A percentile compares a stretch with the other conserved stretches of the same genome.
These are phyloP conservation scores for Fistularia commersonii DNA, from an alignment of 2,797 vertebrate species.

Conservation along the genomic window DNA sequence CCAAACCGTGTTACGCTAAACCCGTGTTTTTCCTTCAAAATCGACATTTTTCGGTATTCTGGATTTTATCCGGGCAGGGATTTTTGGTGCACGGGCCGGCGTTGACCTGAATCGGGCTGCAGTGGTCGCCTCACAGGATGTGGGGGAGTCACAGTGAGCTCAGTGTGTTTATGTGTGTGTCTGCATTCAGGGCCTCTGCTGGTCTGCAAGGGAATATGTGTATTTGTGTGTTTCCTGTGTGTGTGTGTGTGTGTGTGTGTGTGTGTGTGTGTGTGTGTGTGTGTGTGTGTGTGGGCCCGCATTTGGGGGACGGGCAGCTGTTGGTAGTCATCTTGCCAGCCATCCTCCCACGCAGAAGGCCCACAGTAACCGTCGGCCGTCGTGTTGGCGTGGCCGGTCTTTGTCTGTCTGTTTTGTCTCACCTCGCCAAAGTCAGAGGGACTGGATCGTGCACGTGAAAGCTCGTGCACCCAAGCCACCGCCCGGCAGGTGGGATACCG, in stretches of 20 bases:
- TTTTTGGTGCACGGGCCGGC: not conserved
- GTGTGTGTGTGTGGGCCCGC: conserved; percentile 22
- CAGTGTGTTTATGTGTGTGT: conserved; percentile 31
- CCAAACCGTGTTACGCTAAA: too few species aligned
- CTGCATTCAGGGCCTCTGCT: conserved; percentile 38
- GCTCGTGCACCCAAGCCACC: not conserved
- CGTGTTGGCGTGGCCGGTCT: conserved; percentile 55
- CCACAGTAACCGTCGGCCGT: conserved; percentile 61
- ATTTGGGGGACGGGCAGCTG: conserved; percentile 71
- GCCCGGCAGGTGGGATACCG: too few species aligned
- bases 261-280: conserved; percentile 20
- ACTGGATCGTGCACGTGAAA: not conserved
- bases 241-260: conserved; percentile 19
- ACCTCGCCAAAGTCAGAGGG: not conserved
- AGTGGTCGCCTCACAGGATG: conserved; percentile 61
- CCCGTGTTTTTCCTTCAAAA: too few species aligned
- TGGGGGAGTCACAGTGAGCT: conserved; percentile 37
- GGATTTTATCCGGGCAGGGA: not conserved
- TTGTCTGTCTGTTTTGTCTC: conserved; percentile 48
- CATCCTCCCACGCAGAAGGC: conserved; percentile 68
- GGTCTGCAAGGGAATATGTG: conserved; percentile 27
- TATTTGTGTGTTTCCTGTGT: conserved; percentile 26
- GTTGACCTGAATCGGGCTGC: conserved; percentile 31
- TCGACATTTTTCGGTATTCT: too few species aligned
- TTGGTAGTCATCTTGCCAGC: conserved; percentile 61